Conservation (phyloP, 2,888 invertebrate species). For the Ichneumoninae sp. region DNA sequence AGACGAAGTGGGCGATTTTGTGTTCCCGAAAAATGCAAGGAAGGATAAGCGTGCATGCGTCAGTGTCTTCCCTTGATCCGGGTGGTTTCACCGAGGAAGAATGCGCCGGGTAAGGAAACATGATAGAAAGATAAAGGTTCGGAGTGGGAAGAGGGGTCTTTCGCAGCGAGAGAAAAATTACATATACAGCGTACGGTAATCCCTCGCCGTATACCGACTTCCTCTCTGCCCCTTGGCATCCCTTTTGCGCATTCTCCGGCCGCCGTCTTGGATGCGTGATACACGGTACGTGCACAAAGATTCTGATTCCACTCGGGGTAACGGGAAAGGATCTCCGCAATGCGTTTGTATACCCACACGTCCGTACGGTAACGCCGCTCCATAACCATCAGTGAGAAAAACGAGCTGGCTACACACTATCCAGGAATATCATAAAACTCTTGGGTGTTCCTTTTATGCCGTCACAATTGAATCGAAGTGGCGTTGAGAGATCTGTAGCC, state of each 20-base stretch:
- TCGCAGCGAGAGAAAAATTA: conserved; percentile 37
- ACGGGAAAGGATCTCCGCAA: conserved; percentile 30
- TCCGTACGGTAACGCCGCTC: conserved; percentile 28
- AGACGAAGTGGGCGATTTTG: conserved; percentile 5
- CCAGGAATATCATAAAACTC: conserved; percentile 31
- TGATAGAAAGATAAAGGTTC: conserved; percentile 51
- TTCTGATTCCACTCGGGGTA: conserved; percentile 32
- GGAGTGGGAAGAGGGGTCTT: conserved; percentile 13
- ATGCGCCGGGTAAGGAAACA: conserved; percentile 50
- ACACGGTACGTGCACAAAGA: conserved; percentile 34
- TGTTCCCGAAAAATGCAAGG: conserved; percentile 19
- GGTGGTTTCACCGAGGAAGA: conserved; percentile 68
- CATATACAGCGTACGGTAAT: conserved; percentile 56
- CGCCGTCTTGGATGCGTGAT: conserved; percentile 22
- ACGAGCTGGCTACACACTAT: conserved; percentile 6
- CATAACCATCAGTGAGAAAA: conserved; percentile 48
- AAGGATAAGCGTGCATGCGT: conserved; percentile 36
- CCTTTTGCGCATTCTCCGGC: neutral
- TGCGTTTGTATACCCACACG: conserved; percentile 42
- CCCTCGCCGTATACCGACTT: conserved; percentile 47
- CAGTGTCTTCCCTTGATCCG: conserved; percentile 47
- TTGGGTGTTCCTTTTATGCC: conserved; percentile 9
- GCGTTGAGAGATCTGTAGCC: neutral
- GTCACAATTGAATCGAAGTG: conserved; percentile 38
- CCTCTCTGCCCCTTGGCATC: conserved; percentile 31